These are phyloP conservation scores for Eutrigla gurnardus DNA, from an alignment of 2,797 vertebrate genomes.

Conservation along the genomic window DNA sequence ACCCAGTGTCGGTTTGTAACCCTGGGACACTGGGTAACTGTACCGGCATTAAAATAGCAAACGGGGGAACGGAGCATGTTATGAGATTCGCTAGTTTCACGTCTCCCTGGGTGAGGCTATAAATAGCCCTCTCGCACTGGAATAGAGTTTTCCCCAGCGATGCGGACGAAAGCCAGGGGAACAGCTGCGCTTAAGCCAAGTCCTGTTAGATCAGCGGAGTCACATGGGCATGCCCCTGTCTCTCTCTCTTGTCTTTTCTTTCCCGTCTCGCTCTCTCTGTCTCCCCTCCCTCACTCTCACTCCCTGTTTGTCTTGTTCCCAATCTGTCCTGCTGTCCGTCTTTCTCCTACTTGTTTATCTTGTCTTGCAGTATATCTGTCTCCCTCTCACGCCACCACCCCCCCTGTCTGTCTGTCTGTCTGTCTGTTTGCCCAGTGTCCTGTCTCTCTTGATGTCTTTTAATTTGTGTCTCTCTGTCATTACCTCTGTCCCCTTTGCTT, in stretches of 20 bases:
- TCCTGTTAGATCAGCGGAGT: slow-evolving; percentile 79
- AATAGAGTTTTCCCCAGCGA: slow-evolving; percentile 84
- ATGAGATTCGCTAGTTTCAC: slow-evolving; percentile 75
- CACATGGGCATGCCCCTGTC: slow-evolving; percentile 65
- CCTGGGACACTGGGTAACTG: slow-evolving; percentile 76
- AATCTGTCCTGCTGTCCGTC: slow-evolving; percentile 45
- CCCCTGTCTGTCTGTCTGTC: slow-evolving; percentile 11
- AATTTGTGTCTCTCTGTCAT: slow-evolving; percentile 47
- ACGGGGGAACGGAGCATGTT: slow-evolving; percentile 67
- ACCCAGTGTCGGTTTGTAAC: slow-evolving; percentile 68
- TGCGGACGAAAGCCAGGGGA: slow-evolving; percentile 78
- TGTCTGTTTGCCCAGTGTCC: slow-evolving; percentile 30
- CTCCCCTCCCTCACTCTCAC: slow-evolving; percentile 23
- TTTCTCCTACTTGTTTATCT: slow-evolving; percentile 43
- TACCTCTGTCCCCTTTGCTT: slow-evolving; percentile 36
- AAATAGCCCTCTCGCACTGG: slow-evolving; percentile 80
- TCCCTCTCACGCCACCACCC: slow-evolving; percentile 17
- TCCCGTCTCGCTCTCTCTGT: slow-evolving; percentile 30
- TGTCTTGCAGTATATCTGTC: slow-evolving; percentile 38
- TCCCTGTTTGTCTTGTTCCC: slow-evolving; percentile 36
- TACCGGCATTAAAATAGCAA: slow-evolving; percentile 80
- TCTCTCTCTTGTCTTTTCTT: slow-evolving; percentile 44
- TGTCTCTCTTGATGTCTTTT: slow-evolving; percentile 47
- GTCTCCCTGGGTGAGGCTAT: slow-evolving; percentile 79
- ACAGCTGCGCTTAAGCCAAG: slow-evolving; percentile 86